Base-by-base conservation (phyloP, 2,888 invertebrate genomes). In the Alsophila aescularia region DNA sequence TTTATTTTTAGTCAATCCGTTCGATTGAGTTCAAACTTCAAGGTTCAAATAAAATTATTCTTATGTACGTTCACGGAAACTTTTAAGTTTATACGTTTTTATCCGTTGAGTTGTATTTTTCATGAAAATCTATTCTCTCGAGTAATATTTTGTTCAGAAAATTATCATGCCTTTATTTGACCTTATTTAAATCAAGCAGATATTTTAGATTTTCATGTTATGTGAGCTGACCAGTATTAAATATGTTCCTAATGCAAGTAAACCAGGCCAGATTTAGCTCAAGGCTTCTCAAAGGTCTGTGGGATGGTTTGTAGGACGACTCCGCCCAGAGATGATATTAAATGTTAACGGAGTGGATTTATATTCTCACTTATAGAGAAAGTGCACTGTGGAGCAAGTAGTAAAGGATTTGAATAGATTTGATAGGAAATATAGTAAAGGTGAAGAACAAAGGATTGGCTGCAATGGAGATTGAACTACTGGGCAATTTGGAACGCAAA, bases 291-390 rank as follows among this genome's bases (percentile, higher is more conserved):
- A 63, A 67, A 75, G 73, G 69, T 73, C 62, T 66, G 67, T 73
- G 61, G 70, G 71, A 56, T 66, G 62, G 29, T 62, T 66, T 67
- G 62, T 60, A 69, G 60, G 64, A 64, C 71, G 66, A 67, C 65
- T 60, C 64, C 66, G 15, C 54, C 60, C 68, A 64, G 65, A 67
- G 52, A 49, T 70, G 70, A 69, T 70, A 72, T 73, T 73, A 70
- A 57, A 61, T 59, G 51, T 44, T 69, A 71, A 64, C 69, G 59
- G 68, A 62, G 7, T 27, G 43, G 36, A 60, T 56, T 54, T 50
- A 58, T 62, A 56, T 54, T 60, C 58, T 61, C 42, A 53, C 58
- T 55, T 55, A 52, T 45, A 63, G 70, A 69, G 63, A 71, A 72
- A 71, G 59, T 48, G 49, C 36, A 37, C 44, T 60, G 49, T 50